Evolutionary conservation across 2,113 vertebrate species (phyloP), one percentile per base, ranked within the genome.

Genomic region (Gobiocypris rarus): DNA sequence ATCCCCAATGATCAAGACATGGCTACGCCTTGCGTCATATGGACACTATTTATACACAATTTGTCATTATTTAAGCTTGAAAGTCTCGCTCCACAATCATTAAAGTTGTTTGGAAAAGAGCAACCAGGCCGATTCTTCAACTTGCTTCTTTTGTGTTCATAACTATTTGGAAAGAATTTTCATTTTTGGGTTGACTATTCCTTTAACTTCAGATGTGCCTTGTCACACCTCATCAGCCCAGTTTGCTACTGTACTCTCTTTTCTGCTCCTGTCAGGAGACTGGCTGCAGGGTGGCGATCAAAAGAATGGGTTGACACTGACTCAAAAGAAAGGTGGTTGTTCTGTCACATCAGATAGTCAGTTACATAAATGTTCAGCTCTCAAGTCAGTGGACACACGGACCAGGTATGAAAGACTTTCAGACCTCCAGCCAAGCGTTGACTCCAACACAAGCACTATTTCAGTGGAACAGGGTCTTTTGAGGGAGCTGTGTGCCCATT

Each of bases 281-380:
- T n/a, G 1, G 69, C 69, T 73, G 41, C 11, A 45, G 41, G 41
- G 41, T 8, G 13, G 41, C 3, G 69, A 73, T 73, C 41, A 73
- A 73, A 73, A 9, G 41, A n/a, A n/a, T 15, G n/a, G 69, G 2
- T 11, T 73, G 69, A 13, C 41, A 73, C 11, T 14, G 22, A 45
- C n/a, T 73, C 69, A 73, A 71, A 38, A 71, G n/a, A 13, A 45
- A 45, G 41, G 69, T 48, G 69, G 69, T 73, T 73, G 69, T 73
- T 45, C 69, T 13, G n/a, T 48, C 69, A 73, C 43, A 73, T 26
- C 69, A 26, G 22, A 6, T 73, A 73, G 69, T 73, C 69, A 73
- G 69, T 24, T 73, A 73, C 41, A 73, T 73, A n/a, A 73, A n/a
- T 41, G 41, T 73, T 73, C 69, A 45, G 22, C 69, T 48, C 22